phyloP scores from a whole-genome alignment of 2,113 vertebrate genomes.

The Hemicordylus capensis region DNA sequence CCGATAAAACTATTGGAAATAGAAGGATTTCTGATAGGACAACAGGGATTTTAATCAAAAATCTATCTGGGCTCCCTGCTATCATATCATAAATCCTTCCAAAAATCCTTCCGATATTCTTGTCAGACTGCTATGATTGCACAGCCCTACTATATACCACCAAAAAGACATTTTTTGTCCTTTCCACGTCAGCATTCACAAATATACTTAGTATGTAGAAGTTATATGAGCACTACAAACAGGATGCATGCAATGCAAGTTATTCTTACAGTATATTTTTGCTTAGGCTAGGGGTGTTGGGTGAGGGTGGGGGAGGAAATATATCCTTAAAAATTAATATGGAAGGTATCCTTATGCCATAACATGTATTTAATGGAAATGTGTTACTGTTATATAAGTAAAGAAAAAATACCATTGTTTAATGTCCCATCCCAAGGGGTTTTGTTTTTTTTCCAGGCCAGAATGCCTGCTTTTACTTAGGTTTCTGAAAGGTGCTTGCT shows the following conservation, averaged over 20 bases:
- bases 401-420: not conserved
- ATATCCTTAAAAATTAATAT: not conserved
- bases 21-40: too few species aligned
- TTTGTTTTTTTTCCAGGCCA: not conserved
- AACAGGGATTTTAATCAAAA: too few species aligned
- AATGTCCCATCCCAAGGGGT: too few species aligned
- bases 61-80: too few species aligned
- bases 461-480: not conserved
- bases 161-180: too few species aligned
- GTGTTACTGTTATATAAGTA: not conserved
- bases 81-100: too few species aligned
- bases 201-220: not conserved
- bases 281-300: not conserved
- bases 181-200: not conserved
- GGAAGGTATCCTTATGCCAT: too few species aligned
- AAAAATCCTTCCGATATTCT: too few species aligned
- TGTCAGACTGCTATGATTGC: too few species aligned
- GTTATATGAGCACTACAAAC: not conserved
- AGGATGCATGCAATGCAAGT: too few species aligned
- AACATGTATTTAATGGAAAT: not conserved
- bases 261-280: not conserved
- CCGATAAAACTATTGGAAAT: too few species aligned
- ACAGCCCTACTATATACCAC: too few species aligned
- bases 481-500: not conserved
- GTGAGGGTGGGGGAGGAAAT: not conserved